A percentile compares a stretch with the other conserved stretches of the same genome.
These are phyloP conservation scores for Cosmopolites sordidus DNA, from an alignment of 2,888 invertebrate genomes.

Conservation along the genomic window DNA sequence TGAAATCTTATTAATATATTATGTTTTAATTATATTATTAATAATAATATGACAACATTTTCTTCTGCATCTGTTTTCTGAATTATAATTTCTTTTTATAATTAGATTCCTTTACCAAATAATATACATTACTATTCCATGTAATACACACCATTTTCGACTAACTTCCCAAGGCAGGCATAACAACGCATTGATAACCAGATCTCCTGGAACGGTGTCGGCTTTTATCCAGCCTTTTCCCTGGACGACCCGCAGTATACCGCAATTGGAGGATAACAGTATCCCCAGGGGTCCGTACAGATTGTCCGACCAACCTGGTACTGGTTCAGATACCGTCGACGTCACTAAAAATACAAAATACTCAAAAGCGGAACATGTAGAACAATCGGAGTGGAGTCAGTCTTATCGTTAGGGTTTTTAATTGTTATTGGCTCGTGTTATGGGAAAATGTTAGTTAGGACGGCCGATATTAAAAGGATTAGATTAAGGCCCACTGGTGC, in stretches of 20 bases:
- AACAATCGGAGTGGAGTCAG: neutral
- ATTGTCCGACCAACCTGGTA: constrained; percentile 63
- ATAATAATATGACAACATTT: no score
- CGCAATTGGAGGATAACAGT: constrained; percentile 51
- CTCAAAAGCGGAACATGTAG: no score
- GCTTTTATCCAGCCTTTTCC: constrained; percentile 35
- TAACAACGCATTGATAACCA: constrained; percentile 45
- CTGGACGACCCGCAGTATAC: constrained; percentile 49
- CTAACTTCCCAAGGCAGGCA: constrained; percentile 43
- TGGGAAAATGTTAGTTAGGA: no score
- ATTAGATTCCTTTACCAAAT: no score
- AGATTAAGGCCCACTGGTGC: no score
- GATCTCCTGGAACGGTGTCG: constrained; percentile 46
- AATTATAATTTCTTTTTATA: no score
- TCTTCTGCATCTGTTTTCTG: no score
- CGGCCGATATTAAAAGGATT: no score
- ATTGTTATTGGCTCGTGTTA: neutral
- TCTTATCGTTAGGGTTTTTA: neutral
- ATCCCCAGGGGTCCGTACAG: constrained; percentile 53
- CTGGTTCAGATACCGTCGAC: constrained; percentile 48
- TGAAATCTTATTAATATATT: no score
- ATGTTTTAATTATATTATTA: no score
- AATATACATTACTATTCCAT: no score
- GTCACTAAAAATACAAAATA: constrained; percentile 41
- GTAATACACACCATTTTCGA: constrained; percentile 31